Conservation (phyloP, 2,113 vertebrate species). For the Planiliza haematocheilus region DNA sequence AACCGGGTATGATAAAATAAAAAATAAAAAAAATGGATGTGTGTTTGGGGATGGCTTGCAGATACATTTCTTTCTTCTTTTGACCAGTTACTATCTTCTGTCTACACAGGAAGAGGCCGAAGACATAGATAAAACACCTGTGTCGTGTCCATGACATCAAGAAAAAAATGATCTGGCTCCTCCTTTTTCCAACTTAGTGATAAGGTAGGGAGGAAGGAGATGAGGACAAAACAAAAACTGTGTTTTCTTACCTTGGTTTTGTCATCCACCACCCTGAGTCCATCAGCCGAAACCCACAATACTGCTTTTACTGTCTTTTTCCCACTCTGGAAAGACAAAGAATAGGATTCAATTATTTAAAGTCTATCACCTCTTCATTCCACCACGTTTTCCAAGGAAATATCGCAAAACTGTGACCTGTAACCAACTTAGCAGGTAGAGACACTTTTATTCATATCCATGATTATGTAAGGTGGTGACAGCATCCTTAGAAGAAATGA, state of each 20-base stretch:
- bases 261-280: slow-evolving; percentile 93
- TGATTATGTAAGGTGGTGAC: slow-evolving; percentile 20
- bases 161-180: not conserved
- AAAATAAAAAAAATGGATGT: not conserved
- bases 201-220: not conserved
- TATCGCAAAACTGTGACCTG: not conserved
- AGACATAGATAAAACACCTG: not conserved
- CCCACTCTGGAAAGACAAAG: slow-evolving; percentile 83
- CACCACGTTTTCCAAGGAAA: not conserved
- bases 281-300: slow-evolving; percentile 93
- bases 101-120: too few relatives aligned
- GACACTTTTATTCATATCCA: not conserved
- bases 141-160: not conserved
- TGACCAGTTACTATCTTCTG: not conserved
- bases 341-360: not conserved
- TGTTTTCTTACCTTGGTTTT: slow-evolving; percentile 89
- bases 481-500: slow-evolving; percentile 11
- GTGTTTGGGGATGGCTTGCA: not conserved
- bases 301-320: slow-evolving; percentile 93
- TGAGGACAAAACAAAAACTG: not conserved
- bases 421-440: not conserved
- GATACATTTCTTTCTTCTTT: not conserved
- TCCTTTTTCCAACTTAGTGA: not conserved
- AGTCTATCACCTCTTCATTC: not conserved
- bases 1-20: too few relatives aligned